phyloP scores from a whole-genome alignment of 2,797 vertebrate genomes.

The Sciaenops ocellatus region DNA sequence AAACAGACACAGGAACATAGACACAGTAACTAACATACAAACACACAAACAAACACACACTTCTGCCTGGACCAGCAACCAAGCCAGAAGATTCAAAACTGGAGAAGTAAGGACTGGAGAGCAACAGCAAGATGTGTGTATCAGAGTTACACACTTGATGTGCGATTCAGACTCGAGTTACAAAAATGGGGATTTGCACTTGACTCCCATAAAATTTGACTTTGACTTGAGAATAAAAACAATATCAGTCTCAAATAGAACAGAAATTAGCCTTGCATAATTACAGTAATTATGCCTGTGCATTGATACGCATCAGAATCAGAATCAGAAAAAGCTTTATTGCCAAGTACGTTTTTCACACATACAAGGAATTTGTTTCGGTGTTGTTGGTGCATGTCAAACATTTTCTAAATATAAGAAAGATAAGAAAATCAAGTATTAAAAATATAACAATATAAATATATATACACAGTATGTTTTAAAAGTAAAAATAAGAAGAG shows the following conservation, averaged over 20 bases:
- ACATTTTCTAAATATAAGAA: no score
- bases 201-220: background rate
- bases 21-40: slow-evolving; percentile 25
- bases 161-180: background rate
- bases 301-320: background rate
- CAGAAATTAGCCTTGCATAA: background rate
- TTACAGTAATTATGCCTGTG: background rate
- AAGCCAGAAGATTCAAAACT: slow-evolving; percentile 62
- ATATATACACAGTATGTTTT: no score
- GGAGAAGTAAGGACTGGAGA: slow-evolving; percentile 49
- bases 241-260: background rate
- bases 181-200: background rate
- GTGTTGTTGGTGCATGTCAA: no score
- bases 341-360: no score
- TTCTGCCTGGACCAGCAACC: background rate
- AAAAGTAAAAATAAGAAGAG: no score
- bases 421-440: no score
- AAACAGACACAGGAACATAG: background rate
- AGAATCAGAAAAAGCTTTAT: no score
- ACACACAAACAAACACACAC: slow-evolving; percentile 34
- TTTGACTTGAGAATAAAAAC: background rate
- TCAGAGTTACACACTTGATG: background rate
- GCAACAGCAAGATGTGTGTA: slow-evolving; percentile 26
- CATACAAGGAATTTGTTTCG: no score
- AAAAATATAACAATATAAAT: no score